Evolutionary conservation across 2,797 vertebrate genomes (phyloP).

Genomic region (Serranus cabrilla): DNA sequence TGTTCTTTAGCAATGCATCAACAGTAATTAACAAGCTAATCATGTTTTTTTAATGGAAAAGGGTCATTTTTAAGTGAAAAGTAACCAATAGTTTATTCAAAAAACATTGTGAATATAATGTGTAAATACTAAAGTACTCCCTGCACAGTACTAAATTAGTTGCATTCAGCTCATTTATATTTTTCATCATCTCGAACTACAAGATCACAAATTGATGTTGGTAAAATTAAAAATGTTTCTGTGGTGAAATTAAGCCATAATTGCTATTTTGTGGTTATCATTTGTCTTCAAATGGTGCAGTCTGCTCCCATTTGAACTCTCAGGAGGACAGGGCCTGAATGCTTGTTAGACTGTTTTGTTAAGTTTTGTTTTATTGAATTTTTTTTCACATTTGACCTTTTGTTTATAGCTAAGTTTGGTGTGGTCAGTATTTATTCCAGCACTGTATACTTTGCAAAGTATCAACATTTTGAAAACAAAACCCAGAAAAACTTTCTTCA

Average conservation of each 20-base stretch:
- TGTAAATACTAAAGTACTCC: neutral
- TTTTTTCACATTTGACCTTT: conserved; percentile 17
- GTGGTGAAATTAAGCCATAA: neutral
- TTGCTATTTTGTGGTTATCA: neutral
- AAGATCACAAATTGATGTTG: neutral
- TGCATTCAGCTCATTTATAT: neutral
- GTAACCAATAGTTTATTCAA: too few species aligned
- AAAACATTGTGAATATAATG: too few species aligned
- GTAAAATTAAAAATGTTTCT: neutral
- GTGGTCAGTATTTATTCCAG: conserved; percentile 1
- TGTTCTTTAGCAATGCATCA: neutral
- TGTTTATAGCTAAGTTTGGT: neutral
- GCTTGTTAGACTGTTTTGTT: neutral
- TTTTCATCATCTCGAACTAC: neutral
- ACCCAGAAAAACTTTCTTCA: conserved; percentile 6
- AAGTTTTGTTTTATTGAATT: neutral
- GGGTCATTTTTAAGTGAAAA: too few species aligned
- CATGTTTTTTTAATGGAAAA: too few species aligned
- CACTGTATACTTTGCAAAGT: neutral
- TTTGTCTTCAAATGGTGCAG: neutral
- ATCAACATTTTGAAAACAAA: conserved; percentile 11
- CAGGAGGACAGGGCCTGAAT: neutral
- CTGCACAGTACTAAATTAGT: neutral
- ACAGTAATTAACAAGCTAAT: neutral
- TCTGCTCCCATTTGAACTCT: neutral